A percentile compares a stretch with the other conserved stretches of the same genome.
Conservation (phyloP, 1,140 invertebrate genomes). For the Eufriesea mexicana region DNA sequence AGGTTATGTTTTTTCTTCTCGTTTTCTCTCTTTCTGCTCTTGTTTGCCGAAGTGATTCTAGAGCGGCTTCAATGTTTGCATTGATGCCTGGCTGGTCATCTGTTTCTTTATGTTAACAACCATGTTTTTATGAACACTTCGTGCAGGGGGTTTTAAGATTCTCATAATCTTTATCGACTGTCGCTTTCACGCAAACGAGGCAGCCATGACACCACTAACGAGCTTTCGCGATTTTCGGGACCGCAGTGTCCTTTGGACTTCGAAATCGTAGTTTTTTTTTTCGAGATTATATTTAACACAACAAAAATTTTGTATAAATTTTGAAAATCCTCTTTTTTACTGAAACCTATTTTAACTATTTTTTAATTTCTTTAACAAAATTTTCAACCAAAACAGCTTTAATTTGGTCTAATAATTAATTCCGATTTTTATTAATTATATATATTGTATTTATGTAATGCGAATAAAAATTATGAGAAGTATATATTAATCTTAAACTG, state of each 20-base stretch:
- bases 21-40: neutral
- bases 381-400: too few relatives aligned
- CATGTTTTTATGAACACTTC: too few relatives aligned
- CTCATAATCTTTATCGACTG: neutral
- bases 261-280: neutral
- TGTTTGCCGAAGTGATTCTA: neutral
- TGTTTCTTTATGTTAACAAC: neutral
- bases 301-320: neutral
- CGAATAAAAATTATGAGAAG: neutral
- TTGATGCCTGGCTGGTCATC: neutral
- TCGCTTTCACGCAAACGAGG: neutral
- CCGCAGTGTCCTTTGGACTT: neutral
- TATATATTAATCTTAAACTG: neutral
- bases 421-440: too few relatives aligned
- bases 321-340: neutral
- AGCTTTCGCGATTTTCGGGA: neutral
- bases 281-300: neutral
- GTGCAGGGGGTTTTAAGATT: neutral
- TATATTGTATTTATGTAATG: too few relatives aligned
- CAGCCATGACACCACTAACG: neutral
- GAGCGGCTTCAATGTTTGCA: neutral
- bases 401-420: neutral
- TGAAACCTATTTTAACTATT: neutral
- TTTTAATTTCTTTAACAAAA: too few relatives aligned
- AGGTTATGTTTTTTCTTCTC: neutral